phyloP scores from a whole-genome alignment of 1,140 invertebrate species.

The Spodoptera frugiperda region DNA sequence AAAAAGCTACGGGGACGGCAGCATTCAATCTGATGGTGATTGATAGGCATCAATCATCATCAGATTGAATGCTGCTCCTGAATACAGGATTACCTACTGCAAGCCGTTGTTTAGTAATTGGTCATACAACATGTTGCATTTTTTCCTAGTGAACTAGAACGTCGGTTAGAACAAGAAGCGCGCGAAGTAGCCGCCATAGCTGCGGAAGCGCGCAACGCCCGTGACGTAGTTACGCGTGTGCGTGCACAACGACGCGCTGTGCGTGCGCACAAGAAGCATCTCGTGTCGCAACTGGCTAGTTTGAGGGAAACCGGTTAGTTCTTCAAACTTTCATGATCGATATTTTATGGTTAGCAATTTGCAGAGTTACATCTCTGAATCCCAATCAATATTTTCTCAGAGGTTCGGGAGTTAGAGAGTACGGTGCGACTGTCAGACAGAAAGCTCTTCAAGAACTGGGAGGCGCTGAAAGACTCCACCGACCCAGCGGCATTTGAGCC shows the following conservation, averaged over 20 bases:
- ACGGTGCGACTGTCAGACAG: constrained; percentile 72
- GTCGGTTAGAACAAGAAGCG: constrained; percentile 73
- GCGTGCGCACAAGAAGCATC: constrained; percentile 58
- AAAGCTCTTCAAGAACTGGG: constrained; percentile 78
- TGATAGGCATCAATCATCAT: too few species aligned
- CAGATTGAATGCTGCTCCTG: too few species aligned
- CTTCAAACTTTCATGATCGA: background rate
- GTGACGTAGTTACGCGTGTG: constrained; percentile 65
- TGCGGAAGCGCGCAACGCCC: constrained; percentile 73
- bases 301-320: constrained; percentile 69
- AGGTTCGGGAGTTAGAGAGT: constrained; percentile 77
- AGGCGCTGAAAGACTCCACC: constrained; percentile 69
- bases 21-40: too few species aligned
- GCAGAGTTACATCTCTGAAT: too few species aligned
- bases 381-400: too few species aligned
- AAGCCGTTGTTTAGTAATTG: too few species aligned
- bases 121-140: too few species aligned
- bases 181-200: constrained; percentile 72
- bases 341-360: background rate
- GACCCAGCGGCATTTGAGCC: constrained; percentile 71
- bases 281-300: constrained; percentile 62
- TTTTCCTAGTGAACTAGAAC: constrained; percentile 66
- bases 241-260: constrained; percentile 68
- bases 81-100: too few species aligned
- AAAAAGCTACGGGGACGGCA: too few species aligned